phyloP scores from a whole-genome alignment of 53 echinoderm and acorn worm species.

The Mesocentrotus franciscanus region DNA sequence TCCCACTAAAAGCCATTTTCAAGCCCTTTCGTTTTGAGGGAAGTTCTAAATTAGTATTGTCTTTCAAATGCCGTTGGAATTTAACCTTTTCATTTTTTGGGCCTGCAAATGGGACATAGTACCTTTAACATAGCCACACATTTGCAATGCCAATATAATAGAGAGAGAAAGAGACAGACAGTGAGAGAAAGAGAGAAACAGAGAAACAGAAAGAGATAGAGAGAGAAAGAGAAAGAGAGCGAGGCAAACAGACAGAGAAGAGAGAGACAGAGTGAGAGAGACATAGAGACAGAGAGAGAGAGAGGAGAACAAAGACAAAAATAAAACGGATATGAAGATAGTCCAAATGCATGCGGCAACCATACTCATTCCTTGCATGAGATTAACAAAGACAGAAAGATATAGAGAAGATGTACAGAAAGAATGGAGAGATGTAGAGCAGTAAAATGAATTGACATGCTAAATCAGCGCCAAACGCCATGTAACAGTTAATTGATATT shows the following conservation, averaged over 20 bases:
- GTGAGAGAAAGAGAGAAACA: background rate
- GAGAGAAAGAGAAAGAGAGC: no score
- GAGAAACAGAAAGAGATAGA: no score
- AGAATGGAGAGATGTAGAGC: background rate
- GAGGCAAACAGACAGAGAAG: no score
- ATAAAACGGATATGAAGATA: background rate
- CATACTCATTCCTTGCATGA: background rate
- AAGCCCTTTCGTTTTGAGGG: no score
- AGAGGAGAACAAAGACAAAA: background rate
- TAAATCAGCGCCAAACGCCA: slow-evolving; percentile 21
- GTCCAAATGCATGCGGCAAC: background rate
- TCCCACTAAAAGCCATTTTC: no score
- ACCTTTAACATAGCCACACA: background rate
- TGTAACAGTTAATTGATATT: slow-evolving; percentile 46
- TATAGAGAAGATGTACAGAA: background rate
- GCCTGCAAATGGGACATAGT: no score
- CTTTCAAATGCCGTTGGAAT: no score
- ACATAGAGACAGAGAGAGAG: background rate
- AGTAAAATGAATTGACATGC: slow-evolving; percentile 2
- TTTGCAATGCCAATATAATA: background rate
- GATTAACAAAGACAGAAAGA: slow-evolving; percentile 1
- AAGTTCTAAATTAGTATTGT: no score
- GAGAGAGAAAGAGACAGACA: background rate
- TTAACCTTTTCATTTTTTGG: no score
- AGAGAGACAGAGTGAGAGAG: background rate